Percentiles rank a stretch among this genome's conserved stretches.
Evolutionary conservation across 1,140 invertebrate species (phyloP).

Genomic region (Drosophila rufa): DNA sequence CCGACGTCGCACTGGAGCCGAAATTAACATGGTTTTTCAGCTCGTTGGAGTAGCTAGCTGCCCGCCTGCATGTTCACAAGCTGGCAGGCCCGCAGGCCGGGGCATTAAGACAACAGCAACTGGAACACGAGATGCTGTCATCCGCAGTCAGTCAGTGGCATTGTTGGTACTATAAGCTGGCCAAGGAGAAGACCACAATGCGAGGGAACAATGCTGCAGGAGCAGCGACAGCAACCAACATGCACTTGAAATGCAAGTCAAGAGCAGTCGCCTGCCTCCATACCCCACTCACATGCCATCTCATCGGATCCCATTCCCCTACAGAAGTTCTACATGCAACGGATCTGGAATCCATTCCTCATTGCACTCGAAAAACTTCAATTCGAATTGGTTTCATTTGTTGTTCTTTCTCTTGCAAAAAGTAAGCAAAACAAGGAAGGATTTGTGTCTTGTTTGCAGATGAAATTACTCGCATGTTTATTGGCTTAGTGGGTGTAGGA

Average conservation of each 20-base stretch:
- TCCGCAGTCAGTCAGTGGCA: conserved; percentile 72
- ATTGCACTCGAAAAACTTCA: conserved; percentile 38
- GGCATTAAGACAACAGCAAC: conserved; percentile 26
- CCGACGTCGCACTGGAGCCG: background rate
- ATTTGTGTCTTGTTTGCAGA: conserved; percentile 59
- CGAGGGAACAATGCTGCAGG: conserved; percentile 37
- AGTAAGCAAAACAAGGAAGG: conserved; percentile 47
- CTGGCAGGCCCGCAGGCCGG: conserved; percentile 8
- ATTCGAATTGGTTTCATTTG: conserved; percentile 39
- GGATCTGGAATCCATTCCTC: conserved; percentile 21
- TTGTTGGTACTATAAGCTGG: conserved; percentile 54
- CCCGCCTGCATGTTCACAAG: background rate
- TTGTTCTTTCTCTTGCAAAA: conserved; percentile 45
- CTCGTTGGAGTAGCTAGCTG: conserved; percentile 5
- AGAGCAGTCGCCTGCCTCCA: conserved; percentile 59
- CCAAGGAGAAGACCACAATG: conserved; percentile 44
- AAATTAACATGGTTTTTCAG: conserved; percentile 44
- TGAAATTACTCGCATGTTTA: conserved; percentile 65
- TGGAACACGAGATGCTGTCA: conserved; percentile 65
- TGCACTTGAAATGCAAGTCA: conserved; percentile 81
- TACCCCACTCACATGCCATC: background rate
- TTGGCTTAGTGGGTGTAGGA: conserved; percentile 25
- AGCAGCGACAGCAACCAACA: conserved; percentile 28
- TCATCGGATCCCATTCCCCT: conserved; percentile 11
- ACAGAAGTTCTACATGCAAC: conserved; percentile 30